These are phyloP conservation scores for Palythoa grandis DNA, from an alignment of 92 coral and sea anemone genomes.

Conservation along the genomic window DNA sequence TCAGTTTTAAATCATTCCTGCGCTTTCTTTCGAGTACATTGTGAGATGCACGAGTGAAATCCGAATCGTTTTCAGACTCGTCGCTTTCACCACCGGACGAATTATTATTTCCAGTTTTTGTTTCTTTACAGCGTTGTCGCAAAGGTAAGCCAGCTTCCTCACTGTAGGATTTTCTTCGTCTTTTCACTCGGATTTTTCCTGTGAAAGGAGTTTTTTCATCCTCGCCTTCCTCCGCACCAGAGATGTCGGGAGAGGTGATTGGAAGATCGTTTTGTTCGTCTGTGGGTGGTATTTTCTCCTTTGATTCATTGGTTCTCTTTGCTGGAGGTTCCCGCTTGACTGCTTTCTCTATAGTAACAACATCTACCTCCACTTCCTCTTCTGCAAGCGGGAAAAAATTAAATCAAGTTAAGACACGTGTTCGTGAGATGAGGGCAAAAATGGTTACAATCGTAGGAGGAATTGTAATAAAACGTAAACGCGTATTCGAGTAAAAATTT, in stretches of 20 bases:
- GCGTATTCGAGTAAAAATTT: conserved; percentile 51
- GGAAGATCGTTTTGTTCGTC: conserved; percentile 39
- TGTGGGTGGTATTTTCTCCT: conserved; percentile 34
- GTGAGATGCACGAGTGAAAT: conserved; percentile 94
- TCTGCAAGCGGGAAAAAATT: conserved; percentile 74
- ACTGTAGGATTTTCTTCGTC: conserved; percentile 64
- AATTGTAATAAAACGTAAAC: neutral
- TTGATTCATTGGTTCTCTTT: conserved; percentile 40
- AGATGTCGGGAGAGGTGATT: conserved; percentile 55
- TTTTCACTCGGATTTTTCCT: conserved; percentile 82
- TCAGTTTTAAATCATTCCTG: conserved; percentile 92
- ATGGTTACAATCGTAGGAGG: neutral
- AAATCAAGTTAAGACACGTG: conserved; percentile 51
- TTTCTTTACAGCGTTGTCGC: conserved; percentile 62
- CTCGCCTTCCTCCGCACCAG: conserved; percentile 61
- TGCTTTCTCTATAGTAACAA: conserved; percentile 90
- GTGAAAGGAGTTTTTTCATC: conserved; percentile 79
- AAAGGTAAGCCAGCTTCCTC: conserved; percentile 61
- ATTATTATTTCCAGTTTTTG: conserved; percentile 49
- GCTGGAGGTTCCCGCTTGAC: conserved; percentile 63
- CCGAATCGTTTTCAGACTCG: conserved; percentile 96
- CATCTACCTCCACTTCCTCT: conserved; percentile 98
- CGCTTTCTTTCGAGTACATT: conserved; percentile 95
- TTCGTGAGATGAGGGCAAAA: neutral
- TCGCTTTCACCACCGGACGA: conserved; percentile 86